These are phyloP conservation scores for Sitta carolinensis DNA, from an alignment of 2,797 vertebrate genomes.

Conservation along the genomic window DNA sequence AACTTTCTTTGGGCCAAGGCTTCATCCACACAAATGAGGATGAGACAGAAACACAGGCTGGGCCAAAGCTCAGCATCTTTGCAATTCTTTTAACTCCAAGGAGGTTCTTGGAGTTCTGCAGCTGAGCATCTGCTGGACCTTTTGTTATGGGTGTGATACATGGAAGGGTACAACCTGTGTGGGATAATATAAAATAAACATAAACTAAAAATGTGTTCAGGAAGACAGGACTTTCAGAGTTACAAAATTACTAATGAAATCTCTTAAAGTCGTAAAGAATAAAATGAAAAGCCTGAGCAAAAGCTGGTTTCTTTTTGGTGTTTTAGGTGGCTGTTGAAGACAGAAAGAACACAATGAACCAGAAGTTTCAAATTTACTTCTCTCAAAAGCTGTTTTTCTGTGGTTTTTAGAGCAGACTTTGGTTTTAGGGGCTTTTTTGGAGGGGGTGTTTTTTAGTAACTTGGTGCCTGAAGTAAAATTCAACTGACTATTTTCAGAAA, in stretches of 20 bases:
- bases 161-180: neutral
- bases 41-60: neutral
- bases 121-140: neutral
- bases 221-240: neutral
- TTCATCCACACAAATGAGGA: neutral
- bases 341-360: neutral
- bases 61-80: neutral
- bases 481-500: conserved; percentile 27
- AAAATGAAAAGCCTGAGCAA: neutral
- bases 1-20: neutral
- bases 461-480: conserved; percentile 24
- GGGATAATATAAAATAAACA: neutral
- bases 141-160: neutral
- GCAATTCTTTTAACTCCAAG: neutral
- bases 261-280: neutral
- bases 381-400: neutral
- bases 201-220: neutral
- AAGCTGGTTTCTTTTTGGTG: neutral
- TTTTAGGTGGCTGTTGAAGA: neutral
- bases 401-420: neutral
- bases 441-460: neutral
- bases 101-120: neutral
- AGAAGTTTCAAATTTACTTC: neutral
- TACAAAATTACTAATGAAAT: neutral
- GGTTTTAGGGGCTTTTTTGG: neutral